Percentiles rank a stretch among this genome's conserved stretches.
Conservation (phyloP, 2,888 invertebrate genomes). For the Drosophila maculinotata region DNA sequence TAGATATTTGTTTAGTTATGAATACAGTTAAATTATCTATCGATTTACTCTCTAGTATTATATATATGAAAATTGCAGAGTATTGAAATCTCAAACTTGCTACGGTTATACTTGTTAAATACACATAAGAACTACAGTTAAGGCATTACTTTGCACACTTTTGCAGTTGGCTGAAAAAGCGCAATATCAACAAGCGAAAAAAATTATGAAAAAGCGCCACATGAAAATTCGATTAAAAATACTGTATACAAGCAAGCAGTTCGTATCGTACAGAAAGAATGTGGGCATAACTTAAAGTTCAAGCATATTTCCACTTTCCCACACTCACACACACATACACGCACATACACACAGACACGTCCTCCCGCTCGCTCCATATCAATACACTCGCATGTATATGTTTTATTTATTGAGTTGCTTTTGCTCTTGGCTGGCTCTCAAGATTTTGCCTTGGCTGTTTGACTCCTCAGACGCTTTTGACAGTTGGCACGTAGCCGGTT, state of each 20-base stretch:
- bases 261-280: not conserved
- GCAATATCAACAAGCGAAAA: not conserved
- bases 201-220: not conserved
- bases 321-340: too few relatives aligned
- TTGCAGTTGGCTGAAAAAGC: not conserved
- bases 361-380: not conserved
- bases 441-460: slow-evolving; percentile 11
- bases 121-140: not conserved
- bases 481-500: slow-evolving; percentile 58
- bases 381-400: slow-evolving; percentile 19
- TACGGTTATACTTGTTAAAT: too few relatives aligned
- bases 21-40: too few relatives aligned
- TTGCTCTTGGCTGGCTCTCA: slow-evolving; percentile 29
- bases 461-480: slow-evolving; percentile 31
- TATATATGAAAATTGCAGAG: too few relatives aligned
- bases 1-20: not conserved
- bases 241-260: not conserved
- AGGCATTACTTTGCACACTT: not conserved
- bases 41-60: too few relatives aligned
- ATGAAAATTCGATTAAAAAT: slow-evolving; percentile 4
- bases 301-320: slow-evolving; percentile 1
- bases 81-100: too few relatives aligned
- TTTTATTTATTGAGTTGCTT: slow-evolving; percentile 66
- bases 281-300: slow-evolving; percentile 8
- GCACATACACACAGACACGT: not conserved